These are phyloP conservation scores for Mobula hypostoma DNA, from an alignment of 2,113 vertebrate genomes.

Conservation along the genomic window DNA sequence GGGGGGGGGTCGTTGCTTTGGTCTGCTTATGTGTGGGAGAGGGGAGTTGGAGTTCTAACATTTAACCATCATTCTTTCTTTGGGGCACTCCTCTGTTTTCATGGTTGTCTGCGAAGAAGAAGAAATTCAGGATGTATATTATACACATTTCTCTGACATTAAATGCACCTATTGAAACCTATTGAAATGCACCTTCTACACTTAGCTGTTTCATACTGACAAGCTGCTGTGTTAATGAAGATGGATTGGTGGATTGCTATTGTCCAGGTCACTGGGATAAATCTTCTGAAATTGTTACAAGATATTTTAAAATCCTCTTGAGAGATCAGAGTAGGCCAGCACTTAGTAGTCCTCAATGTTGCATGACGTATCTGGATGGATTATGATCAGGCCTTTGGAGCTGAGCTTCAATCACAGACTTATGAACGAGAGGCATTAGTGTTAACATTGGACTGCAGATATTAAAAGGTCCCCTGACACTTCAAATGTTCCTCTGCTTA, in stretches of 20 bases:
- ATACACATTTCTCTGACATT: too few species aligned
- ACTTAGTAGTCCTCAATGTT: background rate
- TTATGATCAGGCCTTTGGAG: background rate
- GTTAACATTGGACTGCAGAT: background rate
- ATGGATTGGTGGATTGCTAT: background rate
- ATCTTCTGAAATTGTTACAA: background rate
- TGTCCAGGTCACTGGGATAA: background rate
- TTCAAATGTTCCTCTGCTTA: background rate
- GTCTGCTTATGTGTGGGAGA: too few species aligned
- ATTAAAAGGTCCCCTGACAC: background rate
- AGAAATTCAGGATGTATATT: too few species aligned
- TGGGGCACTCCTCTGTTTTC: too few species aligned
- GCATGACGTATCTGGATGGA: background rate
- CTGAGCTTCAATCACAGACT: background rate
- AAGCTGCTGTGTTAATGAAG: background rate
- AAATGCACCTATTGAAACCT: too few species aligned
- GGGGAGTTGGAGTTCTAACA: too few species aligned
- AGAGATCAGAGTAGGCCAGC: background rate
- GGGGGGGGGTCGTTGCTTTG: too few species aligned
- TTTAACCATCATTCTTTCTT: too few species aligned
- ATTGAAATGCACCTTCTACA: too few species aligned
- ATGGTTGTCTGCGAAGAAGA: too few species aligned
- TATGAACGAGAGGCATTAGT: background rate
- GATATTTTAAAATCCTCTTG: background rate
- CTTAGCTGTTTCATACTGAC: background rate